Evolutionary conservation across 2,888 invertebrate genomes (phyloP).

Genomic region (Synanthedon vespiformis): DNA sequence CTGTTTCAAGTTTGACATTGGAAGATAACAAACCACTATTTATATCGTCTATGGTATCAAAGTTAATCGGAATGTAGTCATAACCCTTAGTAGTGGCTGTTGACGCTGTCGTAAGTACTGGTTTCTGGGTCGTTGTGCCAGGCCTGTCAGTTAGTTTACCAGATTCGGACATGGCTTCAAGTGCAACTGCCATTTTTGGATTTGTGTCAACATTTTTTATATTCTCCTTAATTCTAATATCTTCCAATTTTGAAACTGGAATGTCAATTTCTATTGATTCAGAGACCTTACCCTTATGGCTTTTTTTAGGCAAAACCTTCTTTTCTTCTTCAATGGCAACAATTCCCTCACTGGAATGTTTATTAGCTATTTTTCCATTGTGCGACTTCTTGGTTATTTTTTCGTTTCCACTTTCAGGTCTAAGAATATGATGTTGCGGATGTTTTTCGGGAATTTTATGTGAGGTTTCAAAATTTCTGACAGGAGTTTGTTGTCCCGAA

Average conservation of each 20-base stretch:
- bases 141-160: constrained; percentile 48
- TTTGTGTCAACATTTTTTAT: constrained; percentile 57
- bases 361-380: constrained; percentile 35
- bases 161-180: constrained; percentile 62
- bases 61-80: constrained; percentile 61
- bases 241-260: constrained; percentile 59
- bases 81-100: constrained; percentile 41
- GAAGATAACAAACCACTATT: constrained; percentile 60
- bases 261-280: constrained; percentile 61
- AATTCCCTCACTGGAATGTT: constrained; percentile 54
- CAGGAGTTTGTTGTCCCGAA: constrained; percentile 58
- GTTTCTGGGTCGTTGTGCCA: constrained; percentile 66
- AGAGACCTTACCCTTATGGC: constrained; percentile 43
- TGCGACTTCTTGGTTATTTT: constrained; percentile 52
- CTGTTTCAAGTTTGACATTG: constrained; percentile 69
- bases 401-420: constrained; percentile 52
- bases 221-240: constrained; percentile 62
- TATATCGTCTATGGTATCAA: constrained; percentile 62
- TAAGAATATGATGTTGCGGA: constrained; percentile 40
- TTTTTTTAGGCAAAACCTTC: constrained; percentile 40
- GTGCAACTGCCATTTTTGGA: constrained; percentile 50
- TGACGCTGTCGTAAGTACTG: constrained; percentile 67
- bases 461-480: constrained; percentile 75
- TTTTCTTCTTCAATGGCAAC: constrained; percentile 63
- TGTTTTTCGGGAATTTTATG: constrained; percentile 76